A percentile compares a stretch with the other conserved stretches of the same genome.
These are phyloP conservation scores for Chaenodraco wilsoni DNA, from an alignment of 2,797 vertebrate species.

Conservation along the genomic window DNA sequence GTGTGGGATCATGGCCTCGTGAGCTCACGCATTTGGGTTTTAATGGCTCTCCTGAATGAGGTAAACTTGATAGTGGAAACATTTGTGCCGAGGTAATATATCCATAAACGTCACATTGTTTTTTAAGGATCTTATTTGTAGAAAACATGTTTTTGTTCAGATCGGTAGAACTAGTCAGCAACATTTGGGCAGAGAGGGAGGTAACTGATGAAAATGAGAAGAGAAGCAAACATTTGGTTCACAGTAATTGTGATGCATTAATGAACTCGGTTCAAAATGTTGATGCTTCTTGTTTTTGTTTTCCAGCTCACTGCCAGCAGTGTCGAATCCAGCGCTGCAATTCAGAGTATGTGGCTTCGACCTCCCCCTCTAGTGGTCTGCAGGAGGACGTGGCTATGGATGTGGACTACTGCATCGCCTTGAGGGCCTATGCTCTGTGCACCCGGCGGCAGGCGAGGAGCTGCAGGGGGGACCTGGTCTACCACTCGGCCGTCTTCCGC, in stretches of 20 bases:
- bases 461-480: conserved; percentile 86
- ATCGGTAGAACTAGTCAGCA: not conserved
- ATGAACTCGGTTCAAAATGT: not conserved
- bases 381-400: conserved; percentile 80
- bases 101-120: conserved; percentile 32
- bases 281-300: conserved; percentile 18
- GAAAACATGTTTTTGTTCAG: not conserved
- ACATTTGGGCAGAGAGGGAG: not conserved
- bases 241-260: too few relatives aligned
- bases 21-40: conserved; percentile 57
- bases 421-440: conserved; percentile 85
- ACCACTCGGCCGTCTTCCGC: conserved; percentile 86
- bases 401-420: conserved; percentile 86
- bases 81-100: conserved; percentile 49
- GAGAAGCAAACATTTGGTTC: not conserved
- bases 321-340: conserved; percentile 88
- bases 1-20: conserved; percentile 62
- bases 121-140: not conserved
- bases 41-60: conserved; percentile 69
- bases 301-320: conserved; percentile 84
- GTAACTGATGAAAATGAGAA: not conserved
- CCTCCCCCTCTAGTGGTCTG: conserved; percentile 81
- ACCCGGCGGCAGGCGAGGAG: conserved; percentile 83
- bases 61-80: conserved; percentile 69
- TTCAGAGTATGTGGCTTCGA: conserved; percentile 84